A percentile compares a stretch with the other conserved stretches of the same genome.
Conservation (phyloP, 2,888 invertebrate species). For the Pegoplata infirma region DNA sequence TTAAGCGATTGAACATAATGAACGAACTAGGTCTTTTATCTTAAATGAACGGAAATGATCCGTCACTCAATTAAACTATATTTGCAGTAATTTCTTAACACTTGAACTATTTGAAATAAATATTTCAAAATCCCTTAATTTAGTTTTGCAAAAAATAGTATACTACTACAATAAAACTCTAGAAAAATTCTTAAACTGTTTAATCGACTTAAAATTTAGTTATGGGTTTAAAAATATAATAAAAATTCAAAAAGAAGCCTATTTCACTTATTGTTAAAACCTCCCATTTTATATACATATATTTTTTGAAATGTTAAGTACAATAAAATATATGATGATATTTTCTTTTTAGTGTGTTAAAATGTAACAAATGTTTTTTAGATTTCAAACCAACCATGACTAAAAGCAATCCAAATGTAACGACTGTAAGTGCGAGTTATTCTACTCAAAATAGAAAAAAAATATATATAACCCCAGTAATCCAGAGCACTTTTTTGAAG, state of each 20-base stretch:
- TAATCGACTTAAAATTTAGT: neutral
- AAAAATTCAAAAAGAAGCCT: neutral
- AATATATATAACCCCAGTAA: too few relatives aligned
- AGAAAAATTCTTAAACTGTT: neutral
- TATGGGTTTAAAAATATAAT: conserved; percentile 6
- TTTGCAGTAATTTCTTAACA: too few relatives aligned
- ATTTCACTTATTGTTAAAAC: conserved; percentile 6
- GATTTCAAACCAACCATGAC: conserved; percentile 32
- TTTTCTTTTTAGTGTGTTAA: conserved; percentile 8
- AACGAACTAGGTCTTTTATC: too few relatives aligned
- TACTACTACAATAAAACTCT: neutral
- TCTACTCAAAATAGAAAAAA: too few relatives aligned
- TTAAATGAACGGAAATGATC: too few relatives aligned
- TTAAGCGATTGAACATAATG: too few relatives aligned
- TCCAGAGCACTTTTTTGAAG: too few relatives aligned
- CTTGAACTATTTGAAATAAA: too few relatives aligned
- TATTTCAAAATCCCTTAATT: too few relatives aligned
- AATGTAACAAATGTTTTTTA: conserved; percentile 9
- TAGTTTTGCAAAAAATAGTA: too few relatives aligned
- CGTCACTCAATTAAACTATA: too few relatives aligned
- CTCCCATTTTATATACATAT: too few relatives aligned
- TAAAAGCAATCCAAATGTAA: conserved; percentile 15
- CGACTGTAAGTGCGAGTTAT: conserved; percentile 6
- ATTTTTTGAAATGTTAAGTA: conserved; percentile 12
- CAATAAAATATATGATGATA: conserved; percentile 1